Evolutionary conservation across 2,797 vertebrate species (phyloP), one percentile per base, ranked within the genome.

Genomic region (Merluccius polli): DNA sequence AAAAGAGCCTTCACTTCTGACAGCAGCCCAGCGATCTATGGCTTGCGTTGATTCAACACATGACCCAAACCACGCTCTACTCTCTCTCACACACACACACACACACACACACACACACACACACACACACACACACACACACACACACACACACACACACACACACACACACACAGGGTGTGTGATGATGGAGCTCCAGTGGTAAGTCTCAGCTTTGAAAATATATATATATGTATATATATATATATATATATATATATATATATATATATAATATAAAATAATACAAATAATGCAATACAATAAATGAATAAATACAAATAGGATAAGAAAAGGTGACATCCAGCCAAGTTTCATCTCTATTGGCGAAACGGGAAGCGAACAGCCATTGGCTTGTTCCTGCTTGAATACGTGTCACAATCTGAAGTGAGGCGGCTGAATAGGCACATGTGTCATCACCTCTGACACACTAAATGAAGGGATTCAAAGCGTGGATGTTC

Each of bases 381-480:
- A 75, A 75, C 84, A 84, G 75, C 78, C 77, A 76, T 27, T 30
- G 80, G 85, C 92, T 84, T 89, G 92, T 91, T 85, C 70, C 86
- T 90, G 90, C 91, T 85, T 88, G 90, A 90, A 65, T 76, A 86
- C 74, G 69, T 79, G 79, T 80, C 78, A 87, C 86, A 86, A 86
- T 77, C 82, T 63, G n/a, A 76, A 73, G 77, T 79, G 74, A 73
- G 76, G 77, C 9, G 71, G 86, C 81, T 89, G 88, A 88, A 91
- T 87, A 77, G 77, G 71, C 15, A 30, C 52, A 29, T 85, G 86
- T 90, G 90, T 92, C 90, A 91, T 88, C 85, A 27, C 76, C 35
- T 73, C 84, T 90, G 89, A 91, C 90, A 89, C 6, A 76, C 81
- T 90, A 89, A 92, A 89, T 87, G 89, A 90, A 88, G 90, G 85